Percentiles rank a stretch among this genome's conserved stretches.
Conservation (phyloP, 2,113 vertebrate genomes). For the Ia io region DNA sequence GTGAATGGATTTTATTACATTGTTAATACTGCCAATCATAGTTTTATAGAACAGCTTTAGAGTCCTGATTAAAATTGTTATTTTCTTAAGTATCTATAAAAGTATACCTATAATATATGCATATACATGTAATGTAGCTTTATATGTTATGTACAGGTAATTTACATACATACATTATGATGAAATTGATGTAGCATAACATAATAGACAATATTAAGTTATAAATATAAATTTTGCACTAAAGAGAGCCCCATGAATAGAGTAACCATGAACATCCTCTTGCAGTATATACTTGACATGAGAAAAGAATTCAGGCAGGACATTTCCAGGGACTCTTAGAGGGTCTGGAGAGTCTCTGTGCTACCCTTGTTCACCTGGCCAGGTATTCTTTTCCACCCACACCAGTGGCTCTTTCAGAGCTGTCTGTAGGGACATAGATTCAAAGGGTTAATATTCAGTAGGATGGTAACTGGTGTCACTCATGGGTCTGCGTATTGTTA, state of each 20-base stretch:
- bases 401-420: background rate
- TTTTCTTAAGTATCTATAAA: background rate
- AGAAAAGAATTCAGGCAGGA: background rate
- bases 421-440: background rate
- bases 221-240: background rate
- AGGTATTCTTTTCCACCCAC: background rate
- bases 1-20: background rate
- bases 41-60: background rate
- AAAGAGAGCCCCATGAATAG: background rate
- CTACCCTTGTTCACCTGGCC: background rate
- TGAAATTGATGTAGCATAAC: background rate
- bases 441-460: background rate
- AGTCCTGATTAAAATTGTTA: background rate
- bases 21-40: background rate
- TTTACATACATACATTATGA: background rate
- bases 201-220: background rate
- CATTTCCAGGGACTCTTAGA: background rate
- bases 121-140: background rate
- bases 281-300: background rate
- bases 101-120: background rate
- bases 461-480: background rate
- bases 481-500: background rate
- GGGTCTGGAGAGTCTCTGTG: background rate
- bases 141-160: background rate
- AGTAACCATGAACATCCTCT: background rate